These are phyloP conservation scores for Euschistus heros DNA, from an alignment of 1,140 invertebrate genomes.

Conservation along the genomic window DNA sequence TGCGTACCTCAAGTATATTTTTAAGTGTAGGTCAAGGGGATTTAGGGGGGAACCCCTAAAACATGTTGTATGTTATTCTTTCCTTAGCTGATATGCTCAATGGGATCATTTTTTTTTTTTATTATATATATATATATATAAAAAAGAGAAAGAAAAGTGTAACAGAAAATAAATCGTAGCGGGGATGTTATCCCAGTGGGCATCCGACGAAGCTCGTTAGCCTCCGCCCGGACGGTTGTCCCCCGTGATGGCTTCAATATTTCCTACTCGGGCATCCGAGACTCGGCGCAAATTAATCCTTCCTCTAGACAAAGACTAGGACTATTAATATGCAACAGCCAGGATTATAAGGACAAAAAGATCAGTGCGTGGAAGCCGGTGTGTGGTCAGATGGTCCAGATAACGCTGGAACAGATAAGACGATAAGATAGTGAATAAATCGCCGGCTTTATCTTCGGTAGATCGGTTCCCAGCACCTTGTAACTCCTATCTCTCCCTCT, in stretches of 20 bases:
- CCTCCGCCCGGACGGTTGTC: background rate
- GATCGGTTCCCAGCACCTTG: conserved; percentile 1
- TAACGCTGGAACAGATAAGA: background rate
- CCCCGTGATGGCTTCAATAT: background rate
- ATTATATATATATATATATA: no score
- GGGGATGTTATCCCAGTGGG: no score
- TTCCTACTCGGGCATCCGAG: background rate
- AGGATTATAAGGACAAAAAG: background rate
- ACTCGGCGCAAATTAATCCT: background rate
- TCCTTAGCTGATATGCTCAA: no score
- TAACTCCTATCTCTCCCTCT: background rate
- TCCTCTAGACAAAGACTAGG: conserved; percentile 1
- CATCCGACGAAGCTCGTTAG: no score
- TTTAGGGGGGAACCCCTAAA: no score
- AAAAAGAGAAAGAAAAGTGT: no score
- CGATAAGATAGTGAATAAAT: conserved; percentile 6
- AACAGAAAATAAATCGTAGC: no score
- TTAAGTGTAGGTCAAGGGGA: no score
- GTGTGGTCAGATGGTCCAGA: background rate
- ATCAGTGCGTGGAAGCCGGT: background rate
- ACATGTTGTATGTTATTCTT: no score
- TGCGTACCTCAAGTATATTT: no score
- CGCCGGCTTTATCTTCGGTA: background rate
- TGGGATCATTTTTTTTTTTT: no score
- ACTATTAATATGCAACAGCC: conserved; percentile 8